These are phyloP conservation scores for Gymnocypris eckloni DNA, from an alignment of 2,797 vertebrate species.

Conservation along the genomic window DNA sequence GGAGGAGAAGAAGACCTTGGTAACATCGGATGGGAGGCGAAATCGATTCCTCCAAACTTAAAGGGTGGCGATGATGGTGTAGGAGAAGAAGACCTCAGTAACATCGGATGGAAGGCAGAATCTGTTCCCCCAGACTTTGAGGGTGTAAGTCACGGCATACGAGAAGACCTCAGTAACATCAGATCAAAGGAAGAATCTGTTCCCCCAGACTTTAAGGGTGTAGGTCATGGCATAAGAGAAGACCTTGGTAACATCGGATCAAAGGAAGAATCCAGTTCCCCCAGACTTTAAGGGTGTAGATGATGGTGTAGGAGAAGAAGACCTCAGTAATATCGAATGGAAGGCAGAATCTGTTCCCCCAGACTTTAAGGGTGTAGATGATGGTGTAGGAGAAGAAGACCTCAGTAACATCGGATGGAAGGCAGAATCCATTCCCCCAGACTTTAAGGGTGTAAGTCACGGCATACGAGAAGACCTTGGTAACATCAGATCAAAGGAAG, in stretches of 20 bases:
- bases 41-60: slow-evolving; percentile 54
- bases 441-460: too few species aligned
- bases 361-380: slow-evolving; percentile 18
- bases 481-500: too few species aligned
- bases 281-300: too few species aligned
- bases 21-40: background rate
- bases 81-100: background rate
- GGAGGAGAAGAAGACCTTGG: background rate
- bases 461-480: too few species aligned
- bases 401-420: too few species aligned
- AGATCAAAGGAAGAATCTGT: background rate
- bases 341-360: slow-evolving; percentile 53
- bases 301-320: slow-evolving; percentile 34
- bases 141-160: background rate
- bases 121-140: slow-evolving; percentile 51
- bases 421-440: too few species aligned
- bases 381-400: background rate
- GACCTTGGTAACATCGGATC: too few species aligned
- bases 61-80: slow-evolving; percentile 73
- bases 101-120: background rate
- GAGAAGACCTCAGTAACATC: background rate
- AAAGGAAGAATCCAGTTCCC: too few species aligned
- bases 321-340: slow-evolving; percentile 74
- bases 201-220: background rate
- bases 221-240: too few species aligned